A percentile compares a stretch with the other conserved stretches of the same genome.
Conservation (phyloP, 2,113 vertebrate species). For the Dicaeum eximium region DNA sequence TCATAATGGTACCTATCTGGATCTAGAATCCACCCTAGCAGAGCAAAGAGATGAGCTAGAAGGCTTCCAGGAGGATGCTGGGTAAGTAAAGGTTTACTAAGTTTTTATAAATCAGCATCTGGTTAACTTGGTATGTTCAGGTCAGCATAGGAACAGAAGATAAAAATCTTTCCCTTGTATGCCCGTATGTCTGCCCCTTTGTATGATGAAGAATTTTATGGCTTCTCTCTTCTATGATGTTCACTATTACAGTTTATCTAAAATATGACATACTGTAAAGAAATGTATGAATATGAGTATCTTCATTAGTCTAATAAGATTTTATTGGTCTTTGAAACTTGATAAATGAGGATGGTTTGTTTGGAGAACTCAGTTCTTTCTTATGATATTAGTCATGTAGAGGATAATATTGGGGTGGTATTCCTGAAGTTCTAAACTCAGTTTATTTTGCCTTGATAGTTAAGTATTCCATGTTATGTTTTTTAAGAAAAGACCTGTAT, state of each 20-base stretch:
- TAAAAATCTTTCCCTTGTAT: neutral
- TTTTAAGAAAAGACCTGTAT: neutral
- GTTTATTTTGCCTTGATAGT: neutral
- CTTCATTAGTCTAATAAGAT: neutral
- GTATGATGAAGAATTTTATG: neutral
- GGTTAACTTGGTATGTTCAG: neutral
- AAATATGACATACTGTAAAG: neutral
- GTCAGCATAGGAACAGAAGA: neutral
- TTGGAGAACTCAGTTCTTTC: neutral
- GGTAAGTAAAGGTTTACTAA: constrained; percentile 77
- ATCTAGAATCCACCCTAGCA: constrained; percentile 91
- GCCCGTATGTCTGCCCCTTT: neutral
- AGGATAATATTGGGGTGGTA: neutral
- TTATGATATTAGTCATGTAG: rapidly evolving
- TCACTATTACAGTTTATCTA: neutral
- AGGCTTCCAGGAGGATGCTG: constrained; percentile 93
- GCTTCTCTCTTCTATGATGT: rapidly evolving
- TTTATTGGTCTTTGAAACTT: neutral
- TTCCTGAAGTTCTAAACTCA: neutral
- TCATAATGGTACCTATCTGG: constrained; percentile 94
- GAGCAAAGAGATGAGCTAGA: constrained; percentile 94
- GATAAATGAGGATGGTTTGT: neutral
- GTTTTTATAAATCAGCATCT: neutral
- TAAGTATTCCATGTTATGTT: neutral
- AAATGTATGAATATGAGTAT: neutral